A percentile compares a stretch with the other conserved stretches of the same genome.
These are phyloP conservation scores for Oeneis ivallda DNA, from an alignment of 2,888 invertebrate species.

Conservation along the genomic window DNA sequence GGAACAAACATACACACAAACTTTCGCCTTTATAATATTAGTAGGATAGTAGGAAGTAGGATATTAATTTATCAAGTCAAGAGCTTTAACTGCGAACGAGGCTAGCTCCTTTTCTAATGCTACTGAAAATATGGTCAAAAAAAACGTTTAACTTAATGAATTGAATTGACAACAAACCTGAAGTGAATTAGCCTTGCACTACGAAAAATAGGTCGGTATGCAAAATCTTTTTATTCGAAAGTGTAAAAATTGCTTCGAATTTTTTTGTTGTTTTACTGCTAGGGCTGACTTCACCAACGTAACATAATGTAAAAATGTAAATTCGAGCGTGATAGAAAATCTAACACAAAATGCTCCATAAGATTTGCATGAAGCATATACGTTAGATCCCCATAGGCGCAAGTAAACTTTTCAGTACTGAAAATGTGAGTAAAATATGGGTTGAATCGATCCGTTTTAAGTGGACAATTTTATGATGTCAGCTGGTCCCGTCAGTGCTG, in stretches of 20 bases:
- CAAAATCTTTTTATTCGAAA: constrained; percentile 35
- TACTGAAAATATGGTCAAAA: constrained; percentile 46
- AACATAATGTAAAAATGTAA: no score
- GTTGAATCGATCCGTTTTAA: no score
- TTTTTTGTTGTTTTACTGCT: constrained; percentile 15
- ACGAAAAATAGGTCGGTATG: constrained; percentile 43
- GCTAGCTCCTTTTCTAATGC: constrained; percentile 36
- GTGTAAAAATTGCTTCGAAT: constrained; percentile 33
- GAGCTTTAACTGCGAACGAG: constrained; percentile 25
- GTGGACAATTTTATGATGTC: no score
- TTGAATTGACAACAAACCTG: constrained; percentile 51
- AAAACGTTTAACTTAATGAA: constrained; percentile 59
- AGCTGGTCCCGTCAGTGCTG: no score
- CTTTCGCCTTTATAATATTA: no score
- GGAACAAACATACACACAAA: no score
- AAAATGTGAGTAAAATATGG: background rate
- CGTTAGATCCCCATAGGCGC: no score
- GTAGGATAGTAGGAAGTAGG: no score
- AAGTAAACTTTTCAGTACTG: background rate
- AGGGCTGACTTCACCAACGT: no score
- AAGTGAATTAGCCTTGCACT: constrained; percentile 55
- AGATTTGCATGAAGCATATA: no score
- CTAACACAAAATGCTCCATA: no score
- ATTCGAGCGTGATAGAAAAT: no score
- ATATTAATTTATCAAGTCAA: background rate